phyloP scores from a whole-genome alignment of 2,797 vertebrate species.

The Oreortyx pictus region DNA sequence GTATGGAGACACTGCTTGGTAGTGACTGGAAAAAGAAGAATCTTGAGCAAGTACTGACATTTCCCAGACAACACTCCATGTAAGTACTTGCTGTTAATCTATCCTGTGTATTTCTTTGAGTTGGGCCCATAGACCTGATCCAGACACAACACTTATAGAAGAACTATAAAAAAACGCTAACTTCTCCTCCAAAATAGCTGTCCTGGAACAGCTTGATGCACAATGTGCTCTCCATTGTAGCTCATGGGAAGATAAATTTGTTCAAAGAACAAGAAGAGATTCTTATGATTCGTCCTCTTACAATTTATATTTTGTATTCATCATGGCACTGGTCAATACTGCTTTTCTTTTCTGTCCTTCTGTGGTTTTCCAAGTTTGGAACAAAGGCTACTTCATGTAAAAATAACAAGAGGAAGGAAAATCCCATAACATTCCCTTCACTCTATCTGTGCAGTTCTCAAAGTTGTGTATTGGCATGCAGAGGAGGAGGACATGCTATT shows the following conservation, averaged over 20 bases:
- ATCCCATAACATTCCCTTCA: accelerated
- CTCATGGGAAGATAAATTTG: background rate
- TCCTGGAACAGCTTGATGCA: background rate
- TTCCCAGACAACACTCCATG: background rate
- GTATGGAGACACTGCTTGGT: background rate
- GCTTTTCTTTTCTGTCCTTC: background rate
- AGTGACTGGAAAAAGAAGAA: background rate
- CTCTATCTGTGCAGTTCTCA: background rate
- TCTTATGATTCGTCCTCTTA: background rate
- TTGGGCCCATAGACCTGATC: background rate
- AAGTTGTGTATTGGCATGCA: background rate
- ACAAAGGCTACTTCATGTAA: background rate
- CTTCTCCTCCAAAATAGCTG: background rate
- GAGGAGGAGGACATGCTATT: background rate
- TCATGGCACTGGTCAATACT: accelerated
- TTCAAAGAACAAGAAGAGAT: background rate
- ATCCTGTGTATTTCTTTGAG: background rate
- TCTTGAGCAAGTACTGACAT: background rate
- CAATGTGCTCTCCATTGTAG: background rate
- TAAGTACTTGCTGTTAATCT: background rate
- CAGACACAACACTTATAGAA: background rate
- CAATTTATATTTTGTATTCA: background rate
- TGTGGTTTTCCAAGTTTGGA: background rate
- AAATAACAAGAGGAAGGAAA: background rate
- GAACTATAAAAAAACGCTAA: background rate